phyloP scores from a whole-genome alignment of 2,888 invertebrate genomes.

The Molanna angustata region DNA sequence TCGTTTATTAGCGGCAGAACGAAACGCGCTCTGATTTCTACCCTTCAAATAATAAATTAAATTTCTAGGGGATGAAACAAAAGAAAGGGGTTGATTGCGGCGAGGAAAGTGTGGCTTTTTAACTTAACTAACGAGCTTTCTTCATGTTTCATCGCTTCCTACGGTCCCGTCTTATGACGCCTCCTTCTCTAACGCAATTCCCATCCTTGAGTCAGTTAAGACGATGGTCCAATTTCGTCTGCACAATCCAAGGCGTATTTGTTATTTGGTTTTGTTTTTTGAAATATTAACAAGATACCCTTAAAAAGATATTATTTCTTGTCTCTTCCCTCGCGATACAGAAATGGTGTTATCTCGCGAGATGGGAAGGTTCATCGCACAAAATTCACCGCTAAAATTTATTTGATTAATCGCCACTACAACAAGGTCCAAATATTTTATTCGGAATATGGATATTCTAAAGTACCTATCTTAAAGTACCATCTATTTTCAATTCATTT shows the following conservation, averaged over 20 bases:
- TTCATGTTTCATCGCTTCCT: slow-evolving; percentile 19
- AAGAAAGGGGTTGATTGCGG: slow-evolving; percentile 30
- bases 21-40: slow-evolving; percentile 10
- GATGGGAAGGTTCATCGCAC: too few species aligned
- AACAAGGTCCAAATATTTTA: too few species aligned
- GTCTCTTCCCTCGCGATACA: slow-evolving; percentile 17
- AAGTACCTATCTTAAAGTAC: too few species aligned
- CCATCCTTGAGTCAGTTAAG: neutral
- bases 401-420: too few species aligned
- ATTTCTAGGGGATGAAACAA: slow-evolving; percentile 24
- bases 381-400: too few species aligned
- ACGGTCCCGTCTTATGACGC: neutral
- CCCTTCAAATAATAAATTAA: slow-evolving; percentile 31
- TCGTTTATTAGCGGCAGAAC: neutral
- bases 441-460: too few species aligned
- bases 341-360: too few species aligned
- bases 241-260: neutral
- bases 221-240: neutral
- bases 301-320: slow-evolving; percentile 30
- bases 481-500: too few species aligned
- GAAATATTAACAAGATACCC: slow-evolving; percentile 27
- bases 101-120: slow-evolving; percentile 30
- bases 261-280: slow-evolving; percentile 6
- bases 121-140: slow-evolving; percentile 32
- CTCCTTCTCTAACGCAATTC: neutral